Conservation (phyloP, 2,113 vertebrate species). For the Solea solea region DNA sequence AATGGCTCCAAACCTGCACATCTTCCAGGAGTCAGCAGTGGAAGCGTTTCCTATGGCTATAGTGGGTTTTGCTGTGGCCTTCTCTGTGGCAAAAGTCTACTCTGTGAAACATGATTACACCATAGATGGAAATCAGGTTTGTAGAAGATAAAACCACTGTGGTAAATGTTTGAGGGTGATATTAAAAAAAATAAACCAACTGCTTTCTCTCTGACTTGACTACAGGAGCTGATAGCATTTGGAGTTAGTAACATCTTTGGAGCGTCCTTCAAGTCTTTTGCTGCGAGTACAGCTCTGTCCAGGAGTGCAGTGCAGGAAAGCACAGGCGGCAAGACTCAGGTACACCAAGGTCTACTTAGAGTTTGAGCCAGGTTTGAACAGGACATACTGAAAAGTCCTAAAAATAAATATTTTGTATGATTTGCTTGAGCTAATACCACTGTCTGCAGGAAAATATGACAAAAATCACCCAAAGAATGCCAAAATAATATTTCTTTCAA, state of each 20-base stretch:
- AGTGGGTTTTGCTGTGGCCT: constrained; percentile 92
- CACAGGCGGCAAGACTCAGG: constrained; percentile 97
- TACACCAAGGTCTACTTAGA: constrained; percentile 59
- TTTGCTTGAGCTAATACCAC: too few species aligned
- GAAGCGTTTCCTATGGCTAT: constrained; percentile 90
- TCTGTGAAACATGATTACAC: constrained; percentile 93
- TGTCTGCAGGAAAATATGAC: too few species aligned
- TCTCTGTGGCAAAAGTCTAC: constrained; percentile 94
- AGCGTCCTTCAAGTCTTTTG: constrained; percentile 91
- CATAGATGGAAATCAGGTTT: constrained; percentile 92
- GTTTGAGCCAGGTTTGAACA: not conserved
- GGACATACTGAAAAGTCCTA: too few species aligned
- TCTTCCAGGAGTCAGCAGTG: constrained; percentile 81
- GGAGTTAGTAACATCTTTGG: constrained; percentile 91
- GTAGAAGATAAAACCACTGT: not conserved
- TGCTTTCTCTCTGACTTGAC: not conserved
- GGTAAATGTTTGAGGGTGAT: not conserved
- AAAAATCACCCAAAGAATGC: too few species aligned
- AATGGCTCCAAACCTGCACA: constrained; percentile 74
- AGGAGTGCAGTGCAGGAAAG: constrained; percentile 95
- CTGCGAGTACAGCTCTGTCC: constrained; percentile 90
- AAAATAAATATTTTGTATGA: too few species aligned
- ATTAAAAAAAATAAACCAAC: not conserved
- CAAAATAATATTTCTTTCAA: too few species aligned
- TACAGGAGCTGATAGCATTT: constrained; percentile 94